These are phyloP conservation scores for Heliconius himera DNA, from an alignment of 1,140 invertebrate genomes.

Conservation along the genomic window DNA sequence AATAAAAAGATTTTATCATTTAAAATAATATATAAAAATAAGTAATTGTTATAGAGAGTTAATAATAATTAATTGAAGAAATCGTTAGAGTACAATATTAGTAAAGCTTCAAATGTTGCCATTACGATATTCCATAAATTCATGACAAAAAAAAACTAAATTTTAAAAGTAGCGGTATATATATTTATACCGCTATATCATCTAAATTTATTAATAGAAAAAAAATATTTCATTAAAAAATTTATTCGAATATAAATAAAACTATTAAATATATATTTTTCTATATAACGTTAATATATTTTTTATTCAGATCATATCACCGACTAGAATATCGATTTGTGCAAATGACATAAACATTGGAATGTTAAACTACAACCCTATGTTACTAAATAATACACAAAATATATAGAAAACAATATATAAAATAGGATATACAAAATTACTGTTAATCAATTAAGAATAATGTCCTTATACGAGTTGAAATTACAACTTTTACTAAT, in stretches of 20 bases:
- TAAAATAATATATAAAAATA: no score
- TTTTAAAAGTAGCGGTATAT: no score
- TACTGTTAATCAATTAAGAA: not conserved
- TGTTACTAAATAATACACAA: conserved; percentile 40
- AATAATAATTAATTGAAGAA: no score
- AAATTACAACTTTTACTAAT: not conserved
- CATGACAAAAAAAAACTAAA: no score
- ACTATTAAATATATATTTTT: not conserved
- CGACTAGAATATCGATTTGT: conserved; percentile 39
- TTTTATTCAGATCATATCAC: conserved; percentile 25
- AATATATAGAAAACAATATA: conserved; percentile 42
- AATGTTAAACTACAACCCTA: conserved; percentile 71
- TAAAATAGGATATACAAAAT: not conserved
- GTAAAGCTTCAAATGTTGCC: no score
- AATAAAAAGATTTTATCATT: no score
- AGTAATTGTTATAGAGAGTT: no score
- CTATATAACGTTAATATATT: not conserved
- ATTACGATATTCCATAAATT: no score
- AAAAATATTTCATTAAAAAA: not conserved
- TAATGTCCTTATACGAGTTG: not conserved
- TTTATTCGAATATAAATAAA: not conserved
- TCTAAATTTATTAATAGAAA: no score
- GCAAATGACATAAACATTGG: conserved; percentile 47
- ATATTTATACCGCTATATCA: no score
- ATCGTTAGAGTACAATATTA: no score